Base-by-base conservation (phyloP, 2,113 vertebrate genomes). In the Gopherus flavomarginatus region DNA sequence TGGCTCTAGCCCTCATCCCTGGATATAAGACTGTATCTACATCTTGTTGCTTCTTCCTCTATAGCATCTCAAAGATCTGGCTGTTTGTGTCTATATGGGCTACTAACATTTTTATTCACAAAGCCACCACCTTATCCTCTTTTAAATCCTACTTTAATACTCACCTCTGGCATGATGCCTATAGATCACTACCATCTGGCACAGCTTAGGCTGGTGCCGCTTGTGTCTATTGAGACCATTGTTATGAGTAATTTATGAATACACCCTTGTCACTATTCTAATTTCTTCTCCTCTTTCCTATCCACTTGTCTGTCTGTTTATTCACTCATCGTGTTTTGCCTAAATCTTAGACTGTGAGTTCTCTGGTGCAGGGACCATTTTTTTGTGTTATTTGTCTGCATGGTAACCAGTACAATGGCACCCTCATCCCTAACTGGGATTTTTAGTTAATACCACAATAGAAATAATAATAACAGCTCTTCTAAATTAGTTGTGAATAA, bases 11-110 rank as follows among this genome's bases (percentile, higher is more conserved):
- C 81, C 14, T 81, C 11, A 1, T 3, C 31, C 31, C 62, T n/a
- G 7, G 31, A 69, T 31, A 24, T 5, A 42, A 50, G 3, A 72
- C 17, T 38, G 69, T 49, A 3, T 49, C 49, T 59, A n/a, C 1
- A 75, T 5, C 72, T 77, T 42, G 42, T 10, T 11, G 4, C 16
- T 8, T 85, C 27, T 49, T 31, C 3, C 29, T 77, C 77, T 42
- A 5, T 5, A 77, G 8, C 56, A 90, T 57, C n/a, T 17, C 65
- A 59, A 83, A 53, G 10, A 53, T 38, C 8, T 31, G 8, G 16
- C 77, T 0, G 0, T 22, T 90, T 65, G 2, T 52, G 11, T 35
- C 44, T 38, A 3, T 59, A 50, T 0, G 26, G 27, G 54, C 8
- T 0, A 0, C 17, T 54, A 83, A 87, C 54, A 75, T 1, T n/a